phyloP scores from a whole-genome alignment of 2,113 vertebrate genomes.

The Aramus guarauna region DNA sequence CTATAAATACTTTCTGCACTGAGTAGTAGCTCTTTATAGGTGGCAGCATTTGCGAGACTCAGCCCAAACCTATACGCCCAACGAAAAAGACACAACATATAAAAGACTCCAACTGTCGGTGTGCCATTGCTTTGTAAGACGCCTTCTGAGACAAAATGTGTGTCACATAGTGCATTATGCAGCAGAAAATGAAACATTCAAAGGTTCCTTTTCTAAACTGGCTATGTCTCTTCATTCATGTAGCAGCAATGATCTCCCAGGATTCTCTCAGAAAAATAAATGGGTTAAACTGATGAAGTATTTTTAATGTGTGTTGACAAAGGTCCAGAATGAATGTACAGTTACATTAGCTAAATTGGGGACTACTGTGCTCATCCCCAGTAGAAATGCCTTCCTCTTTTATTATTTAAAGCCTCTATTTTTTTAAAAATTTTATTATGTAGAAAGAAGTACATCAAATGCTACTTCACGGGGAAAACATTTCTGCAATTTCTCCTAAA shows the following conservation, averaged over 20 bases:
- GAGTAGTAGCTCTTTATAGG: not conserved
- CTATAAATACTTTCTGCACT: not conserved
- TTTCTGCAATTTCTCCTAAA: not conserved
- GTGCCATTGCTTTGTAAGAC: not conserved
- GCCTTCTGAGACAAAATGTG: not conserved
- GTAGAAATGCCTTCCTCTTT: not conserved
- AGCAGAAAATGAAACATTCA: not conserved
- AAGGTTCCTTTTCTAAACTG: not conserved
- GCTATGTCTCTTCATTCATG: not conserved
- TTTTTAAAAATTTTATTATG: not conserved
- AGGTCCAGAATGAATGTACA: conserved; percentile 17
- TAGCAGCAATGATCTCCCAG: not conserved
- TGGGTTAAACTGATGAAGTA: conserved; percentile 54
- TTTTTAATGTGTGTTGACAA: conserved; percentile 67
- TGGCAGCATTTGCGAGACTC: not conserved
- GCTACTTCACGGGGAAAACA: not conserved
- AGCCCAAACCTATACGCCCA: not conserved
- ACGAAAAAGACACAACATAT: rapidly evolving
- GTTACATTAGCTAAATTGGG: not conserved
- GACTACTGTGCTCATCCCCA: not conserved
- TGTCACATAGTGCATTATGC: not conserved
- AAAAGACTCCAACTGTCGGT: not conserved
- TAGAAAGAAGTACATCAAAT: not conserved
- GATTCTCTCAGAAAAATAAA: conserved; percentile 8
- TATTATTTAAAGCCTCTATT: conserved; percentile 33